Evolutionary conservation across 23 tunicate genomes (phyloP), one percentile per base, ranked within the genome.

Genomic region (Trididemnum nubilum): DNA sequence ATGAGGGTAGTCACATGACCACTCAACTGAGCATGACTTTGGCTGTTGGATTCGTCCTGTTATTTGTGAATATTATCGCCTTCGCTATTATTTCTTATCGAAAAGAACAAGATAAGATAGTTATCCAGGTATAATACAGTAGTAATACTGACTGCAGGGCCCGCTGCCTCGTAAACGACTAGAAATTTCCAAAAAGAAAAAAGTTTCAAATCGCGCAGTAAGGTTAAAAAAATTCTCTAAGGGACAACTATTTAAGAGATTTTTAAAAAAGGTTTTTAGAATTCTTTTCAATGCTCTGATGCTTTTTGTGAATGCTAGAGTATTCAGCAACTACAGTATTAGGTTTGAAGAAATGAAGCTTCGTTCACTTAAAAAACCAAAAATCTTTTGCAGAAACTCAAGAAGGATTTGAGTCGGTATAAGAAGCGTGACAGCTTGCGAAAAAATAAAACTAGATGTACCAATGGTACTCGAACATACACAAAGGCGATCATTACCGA

Each of bases 61-160:
- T 91, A 35, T 81, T 91, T 60, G 84, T 77, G 7, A 91, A 91
- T 85, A 91, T 91, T 44, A 85, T 91, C 51, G 90, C 87, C 2
- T 93, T 87, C 65, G 87, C 93, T 18, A 51, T 93, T 33, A 77
- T 93, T 36, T 84, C 89, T 21, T 93, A 93, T 36, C 92, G 69
- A 25, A 88, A 87, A 64, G 85, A 87, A 49, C 83, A 88, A 50
- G 81, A 93, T 67, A 85, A 81, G 51, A 89, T 65, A 60, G 23
- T 85, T 39, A 85, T 88, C n/a, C 83, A 93, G 89, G 98, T 93
- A n/a, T n/a, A n/a, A n/a, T n/a, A n/a, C n/a, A n/a, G n/a, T n/a
- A n/a, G n/a, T n/a, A n/a, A n/a, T n/a, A n/a, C n/a, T n/a, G n/a
- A n/a, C n/a, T n/a, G n/a, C n/a, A n/a, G n/a, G n/a, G n/a, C n/a